A percentile compares a stretch with the other conserved stretches of the same genome.
phyloP scores from a whole-genome alignment of 2,888 invertebrate species.

The Stomorhina lunata region DNA sequence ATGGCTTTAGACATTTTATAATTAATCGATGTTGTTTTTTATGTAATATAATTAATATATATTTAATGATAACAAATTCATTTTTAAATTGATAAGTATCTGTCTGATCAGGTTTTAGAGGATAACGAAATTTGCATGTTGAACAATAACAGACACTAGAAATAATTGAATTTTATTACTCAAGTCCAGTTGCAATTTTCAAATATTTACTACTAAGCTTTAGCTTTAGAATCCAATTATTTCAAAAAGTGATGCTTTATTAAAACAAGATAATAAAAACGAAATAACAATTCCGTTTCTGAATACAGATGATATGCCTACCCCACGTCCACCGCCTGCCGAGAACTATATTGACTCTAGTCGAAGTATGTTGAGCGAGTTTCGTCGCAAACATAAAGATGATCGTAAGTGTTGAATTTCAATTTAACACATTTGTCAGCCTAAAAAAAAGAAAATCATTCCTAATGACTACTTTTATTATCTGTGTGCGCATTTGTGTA shows the following conservation, averaged over 20 bases:
- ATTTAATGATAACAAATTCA: slow-evolving; percentile 49
- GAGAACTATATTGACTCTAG: slow-evolving; percentile 77
- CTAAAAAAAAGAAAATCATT: slow-evolving; percentile 43
- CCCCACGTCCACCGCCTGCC: slow-evolving; percentile 77
- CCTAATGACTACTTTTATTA: slow-evolving; percentile 17
- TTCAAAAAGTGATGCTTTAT: not conserved
- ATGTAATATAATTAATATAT: slow-evolving; percentile 14
- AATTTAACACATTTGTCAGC: slow-evolving; percentile 29
- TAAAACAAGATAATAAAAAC: not conserved
- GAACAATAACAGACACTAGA: slow-evolving; percentile 68
- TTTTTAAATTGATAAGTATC: slow-evolving; percentile 79
- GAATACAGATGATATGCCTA: slow-evolving; percentile 76
- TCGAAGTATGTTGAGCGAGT: slow-evolving; percentile 79
- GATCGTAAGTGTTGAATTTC: slow-evolving; percentile 82
- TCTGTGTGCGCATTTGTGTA: slow-evolving; percentile 42
- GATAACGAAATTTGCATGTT: slow-evolving; percentile 73
- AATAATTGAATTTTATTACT: not conserved
- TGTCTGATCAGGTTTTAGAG: slow-evolving; percentile 70
- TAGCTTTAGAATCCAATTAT: not conserved
- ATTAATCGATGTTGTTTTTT: slow-evolving; percentile 45
- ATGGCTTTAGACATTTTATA: slow-evolving; percentile 40
- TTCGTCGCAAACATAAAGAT: slow-evolving; percentile 84
- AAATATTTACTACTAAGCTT: not conserved
- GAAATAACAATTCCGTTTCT: slow-evolving; percentile 21
- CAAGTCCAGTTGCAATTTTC: not conserved